phyloP scores from a whole-genome alignment of 92 coral and sea anemone species.

The Muricea muricata region DNA sequence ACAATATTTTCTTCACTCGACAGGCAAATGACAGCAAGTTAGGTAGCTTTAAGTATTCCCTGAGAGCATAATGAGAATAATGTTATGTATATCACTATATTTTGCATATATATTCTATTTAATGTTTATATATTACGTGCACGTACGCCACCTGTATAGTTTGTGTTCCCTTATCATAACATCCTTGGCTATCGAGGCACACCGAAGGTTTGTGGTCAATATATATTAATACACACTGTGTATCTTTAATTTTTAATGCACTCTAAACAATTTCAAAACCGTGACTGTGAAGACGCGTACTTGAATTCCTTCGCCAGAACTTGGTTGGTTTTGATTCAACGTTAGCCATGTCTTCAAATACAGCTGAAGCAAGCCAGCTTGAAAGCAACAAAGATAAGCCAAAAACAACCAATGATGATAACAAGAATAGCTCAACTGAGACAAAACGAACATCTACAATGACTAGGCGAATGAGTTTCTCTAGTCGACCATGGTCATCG shows the following conservation, averaged over 20 bases:
- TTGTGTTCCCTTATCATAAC: background rate
- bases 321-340: background rate
- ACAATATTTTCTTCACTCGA: background rate
- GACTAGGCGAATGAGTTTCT: constrained; percentile 39
- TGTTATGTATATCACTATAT: constrained; percentile 21
- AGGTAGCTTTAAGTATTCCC: background rate
- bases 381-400: background rate
- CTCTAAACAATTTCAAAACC: constrained; percentile 9
- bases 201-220: constrained; percentile 19
- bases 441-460: background rate
- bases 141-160: constrained; percentile 23
- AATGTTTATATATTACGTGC: constrained; percentile 19
- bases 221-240: background rate
- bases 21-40: no score
- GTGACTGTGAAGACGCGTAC: background rate
- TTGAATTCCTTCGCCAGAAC: background rate
- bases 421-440: constrained; percentile 6
- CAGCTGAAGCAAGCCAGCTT: background rate
- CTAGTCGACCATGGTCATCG: constrained; percentile 38
- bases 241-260: constrained; percentile 31
- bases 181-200: constrained; percentile 7
- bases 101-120: constrained; percentile 6
- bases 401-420: background rate
- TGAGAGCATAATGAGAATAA: no score
- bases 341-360: background rate